A percentile compares a stretch with the other conserved stretches of the same genome.
phyloP scores from a whole-genome alignment of 2,797 vertebrate species.

The Ctenopoma multispine region DNA sequence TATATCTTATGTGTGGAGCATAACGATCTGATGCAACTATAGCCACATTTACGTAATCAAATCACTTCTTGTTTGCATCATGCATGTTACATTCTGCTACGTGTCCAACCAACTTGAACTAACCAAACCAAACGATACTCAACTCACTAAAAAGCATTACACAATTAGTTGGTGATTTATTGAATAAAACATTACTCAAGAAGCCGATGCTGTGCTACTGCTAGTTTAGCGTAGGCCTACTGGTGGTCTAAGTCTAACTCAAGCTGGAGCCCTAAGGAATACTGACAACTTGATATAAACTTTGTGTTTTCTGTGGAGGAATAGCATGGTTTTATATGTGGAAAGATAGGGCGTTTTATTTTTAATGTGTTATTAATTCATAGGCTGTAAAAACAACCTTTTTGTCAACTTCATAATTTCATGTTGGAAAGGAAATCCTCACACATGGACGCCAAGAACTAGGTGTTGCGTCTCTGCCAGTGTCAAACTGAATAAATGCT shows the following conservation, averaged over 20 bases:
- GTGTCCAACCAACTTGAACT: background rate
- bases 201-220: constrained; percentile 29
- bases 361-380: constrained; percentile 66
- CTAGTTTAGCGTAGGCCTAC: background rate
- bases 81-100: too few relatives aligned
- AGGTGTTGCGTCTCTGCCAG: constrained; percentile 72
- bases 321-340: constrained; percentile 46
- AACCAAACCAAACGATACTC: background rate
- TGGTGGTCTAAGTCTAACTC: constrained; percentile 40
- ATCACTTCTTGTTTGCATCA: too few relatives aligned
- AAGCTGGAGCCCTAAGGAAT: constrained; percentile 15
- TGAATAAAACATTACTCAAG: constrained; percentile 4
- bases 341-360: constrained; percentile 65
- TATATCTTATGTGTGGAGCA: too few relatives aligned
- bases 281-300: constrained; percentile 42
- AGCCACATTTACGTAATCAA: too few relatives aligned
- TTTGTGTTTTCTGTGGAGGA: constrained; percentile 37
- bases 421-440: constrained; percentile 71
- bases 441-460: constrained; percentile 61
- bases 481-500: constrained; percentile 77
- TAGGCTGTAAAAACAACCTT: constrained; percentile 66
- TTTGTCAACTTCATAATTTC: constrained; percentile 74
- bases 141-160: too few relatives aligned
- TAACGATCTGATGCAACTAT: too few relatives aligned
- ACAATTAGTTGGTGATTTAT: background rate